Evolutionary conservation across 92 coral and sea anemone species (phyloP).

Genomic region (Phenganax marumi): DNA sequence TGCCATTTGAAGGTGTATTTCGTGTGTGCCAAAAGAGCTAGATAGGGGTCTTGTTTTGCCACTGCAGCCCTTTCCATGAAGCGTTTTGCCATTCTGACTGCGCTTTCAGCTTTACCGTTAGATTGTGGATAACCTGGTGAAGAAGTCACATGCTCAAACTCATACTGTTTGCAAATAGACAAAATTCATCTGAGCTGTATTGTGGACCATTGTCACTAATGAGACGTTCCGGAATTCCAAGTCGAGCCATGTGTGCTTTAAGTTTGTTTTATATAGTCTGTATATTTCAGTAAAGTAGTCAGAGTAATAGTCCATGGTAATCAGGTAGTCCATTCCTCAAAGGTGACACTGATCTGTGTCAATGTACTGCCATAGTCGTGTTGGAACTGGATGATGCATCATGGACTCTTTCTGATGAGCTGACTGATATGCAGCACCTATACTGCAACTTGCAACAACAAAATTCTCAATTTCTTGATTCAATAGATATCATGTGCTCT

Average conservation of each 20-base stretch:
- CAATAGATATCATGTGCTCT: constrained; percentile 25
- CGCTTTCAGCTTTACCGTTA: background rate
- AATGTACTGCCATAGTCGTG: background rate
- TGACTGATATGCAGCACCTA: constrained; percentile 39
- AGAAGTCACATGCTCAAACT: constrained; percentile 5
- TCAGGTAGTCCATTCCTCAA: background rate
- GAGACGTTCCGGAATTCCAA: background rate
- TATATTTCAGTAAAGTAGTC: background rate
- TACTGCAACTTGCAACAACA: constrained; percentile 36
- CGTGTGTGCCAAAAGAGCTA: constrained; percentile 32
- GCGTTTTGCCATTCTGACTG: constrained; percentile 2
- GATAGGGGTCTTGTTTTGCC: background rate
- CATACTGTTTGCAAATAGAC: background rate
- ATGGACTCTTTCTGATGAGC: constrained; percentile 50
- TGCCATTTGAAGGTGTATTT: constrained; percentile 28
- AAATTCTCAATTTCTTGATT: background rate
- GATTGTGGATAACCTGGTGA: background rate
- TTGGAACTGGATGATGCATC: background rate
- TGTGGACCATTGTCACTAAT: background rate
- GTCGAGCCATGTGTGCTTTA: background rate
- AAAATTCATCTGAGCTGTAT: constrained; percentile 5
- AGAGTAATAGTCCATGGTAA: background rate
- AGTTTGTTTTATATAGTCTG: background rate
- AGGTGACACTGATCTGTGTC: background rate
- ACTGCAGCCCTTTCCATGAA: background rate